Evolutionary conservation across 2,888 invertebrate species (phyloP).

Genomic region (Pristionchus fissidentatus): DNA sequence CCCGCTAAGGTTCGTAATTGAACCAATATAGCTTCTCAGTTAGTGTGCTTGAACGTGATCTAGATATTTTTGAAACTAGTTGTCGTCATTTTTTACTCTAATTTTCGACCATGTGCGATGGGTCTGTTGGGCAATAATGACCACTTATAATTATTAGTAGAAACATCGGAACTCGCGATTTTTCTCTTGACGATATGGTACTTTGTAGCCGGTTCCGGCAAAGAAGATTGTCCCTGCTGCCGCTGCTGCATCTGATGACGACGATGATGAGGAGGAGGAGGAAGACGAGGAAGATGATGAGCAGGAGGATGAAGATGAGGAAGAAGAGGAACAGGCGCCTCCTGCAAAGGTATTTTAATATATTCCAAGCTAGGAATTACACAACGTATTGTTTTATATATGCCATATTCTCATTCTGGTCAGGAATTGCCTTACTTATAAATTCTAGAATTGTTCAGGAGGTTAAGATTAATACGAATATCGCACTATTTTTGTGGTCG

Average conservation of each 20-base stretch:
- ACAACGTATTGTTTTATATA: background rate
- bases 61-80: background rate
- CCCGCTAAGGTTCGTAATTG: conserved; percentile 1
- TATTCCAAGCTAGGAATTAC: background rate
- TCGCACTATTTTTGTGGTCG: no score
- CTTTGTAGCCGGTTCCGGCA: background rate
- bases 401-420: background rate
- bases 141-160: no score
- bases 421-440: no score
- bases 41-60: no score
- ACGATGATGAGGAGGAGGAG: conserved; percentile 16
- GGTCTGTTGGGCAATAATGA: no score
- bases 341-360: conserved; percentile 33
- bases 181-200: background rate
- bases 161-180: no score
- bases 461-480: no score
- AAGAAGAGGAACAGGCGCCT: conserved; percentile 31
- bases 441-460: no score
- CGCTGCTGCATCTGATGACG: background rate
- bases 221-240: conserved; percentile 8
- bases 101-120: no score
- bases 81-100: background rate
- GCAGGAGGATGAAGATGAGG: conserved; percentile 17
- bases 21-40: no score
- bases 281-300: conserved; percentile 16